Evolutionary conservation across 2,113 vertebrate species (phyloP).

Genomic region (Periophthalmus modestus): DNA sequence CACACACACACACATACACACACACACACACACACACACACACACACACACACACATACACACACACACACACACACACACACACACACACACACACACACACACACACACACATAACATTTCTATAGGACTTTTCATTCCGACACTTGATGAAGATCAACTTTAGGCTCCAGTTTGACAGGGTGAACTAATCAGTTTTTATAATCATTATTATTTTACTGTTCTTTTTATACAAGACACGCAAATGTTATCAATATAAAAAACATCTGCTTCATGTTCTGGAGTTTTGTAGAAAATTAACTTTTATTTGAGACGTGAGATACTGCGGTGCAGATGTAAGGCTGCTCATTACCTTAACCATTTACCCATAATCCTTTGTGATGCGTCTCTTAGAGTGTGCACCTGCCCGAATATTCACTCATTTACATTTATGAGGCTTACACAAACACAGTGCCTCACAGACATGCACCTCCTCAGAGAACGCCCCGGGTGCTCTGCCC

Average conservation of each 20-base stretch:
- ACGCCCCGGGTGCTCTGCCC: slow-evolving; percentile 10
- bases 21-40: too few relatives aligned
- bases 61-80: too few relatives aligned
- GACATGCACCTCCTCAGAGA: slow-evolving; percentile 29
- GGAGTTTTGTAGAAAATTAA: slow-evolving; percentile 4
- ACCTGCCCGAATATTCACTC: slow-evolving; percentile 4
- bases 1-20: too few relatives aligned
- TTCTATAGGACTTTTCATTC: too few relatives aligned
- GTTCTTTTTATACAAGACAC: too few relatives aligned
- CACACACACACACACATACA: too few relatives aligned
- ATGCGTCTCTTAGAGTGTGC: slow-evolving; percentile 1
- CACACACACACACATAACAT: too few relatives aligned
- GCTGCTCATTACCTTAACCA: not conserved
- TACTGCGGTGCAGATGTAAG: not conserved
- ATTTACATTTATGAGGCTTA: slow-evolving; percentile 29
- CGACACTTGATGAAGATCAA: too few relatives aligned
- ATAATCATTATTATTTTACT: too few relatives aligned
- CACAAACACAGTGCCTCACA: slow-evolving; percentile 31
- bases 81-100: too few relatives aligned
- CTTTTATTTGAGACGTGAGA: slow-evolving; percentile 3
- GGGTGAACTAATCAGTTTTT: too few relatives aligned
- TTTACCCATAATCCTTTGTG: slow-evolving; percentile 7
- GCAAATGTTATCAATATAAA: not conserved
- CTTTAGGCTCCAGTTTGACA: too few relatives aligned
- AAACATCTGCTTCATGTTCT: not conserved